Evolutionary conservation across 2,888 invertebrate species (phyloP).

Genomic region (Temnothorax unifasciatus): DNA sequence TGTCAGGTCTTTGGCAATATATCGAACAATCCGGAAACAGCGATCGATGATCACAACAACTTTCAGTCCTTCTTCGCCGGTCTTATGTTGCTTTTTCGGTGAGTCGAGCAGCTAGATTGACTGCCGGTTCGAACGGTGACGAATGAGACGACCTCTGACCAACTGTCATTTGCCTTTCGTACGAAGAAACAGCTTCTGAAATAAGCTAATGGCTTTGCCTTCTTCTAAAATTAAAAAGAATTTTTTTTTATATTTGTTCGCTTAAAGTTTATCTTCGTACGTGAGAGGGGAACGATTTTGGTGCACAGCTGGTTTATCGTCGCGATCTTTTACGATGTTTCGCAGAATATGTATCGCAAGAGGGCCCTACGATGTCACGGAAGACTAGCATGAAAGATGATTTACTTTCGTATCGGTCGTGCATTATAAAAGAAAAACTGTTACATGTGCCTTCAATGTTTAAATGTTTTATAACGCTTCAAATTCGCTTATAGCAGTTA

Average conservation of each 20-base stretch:
- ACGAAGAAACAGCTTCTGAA: neutral
- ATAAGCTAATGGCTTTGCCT: neutral
- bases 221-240: neutral
- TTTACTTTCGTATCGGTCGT: neutral
- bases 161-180: conserved; percentile 31
- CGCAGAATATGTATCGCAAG: neutral
- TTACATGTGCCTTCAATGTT: neutral
- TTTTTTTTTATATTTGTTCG: neutral
- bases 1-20: conserved; percentile 97
- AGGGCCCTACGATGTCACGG: neutral
- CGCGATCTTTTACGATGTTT: conserved; percentile 50
- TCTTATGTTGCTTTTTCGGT: conserved; percentile 97
- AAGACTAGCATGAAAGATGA: neutral
- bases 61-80: conserved; percentile 97
- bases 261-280: neutral
- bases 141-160: conserved; percentile 46
- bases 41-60: conserved; percentile 98
- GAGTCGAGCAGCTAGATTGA: conserved; percentile 87
- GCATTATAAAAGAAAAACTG: neutral
- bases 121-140: conserved; percentile 58
- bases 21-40: conserved; percentile 93
- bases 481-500: neutral
- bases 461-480: neutral
- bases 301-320: conserved; percentile 24
- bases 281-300: conserved; percentile 15